Base-by-base conservation (phyloP, 2,113 vertebrate species). In the Aegypius monachus region DNA sequence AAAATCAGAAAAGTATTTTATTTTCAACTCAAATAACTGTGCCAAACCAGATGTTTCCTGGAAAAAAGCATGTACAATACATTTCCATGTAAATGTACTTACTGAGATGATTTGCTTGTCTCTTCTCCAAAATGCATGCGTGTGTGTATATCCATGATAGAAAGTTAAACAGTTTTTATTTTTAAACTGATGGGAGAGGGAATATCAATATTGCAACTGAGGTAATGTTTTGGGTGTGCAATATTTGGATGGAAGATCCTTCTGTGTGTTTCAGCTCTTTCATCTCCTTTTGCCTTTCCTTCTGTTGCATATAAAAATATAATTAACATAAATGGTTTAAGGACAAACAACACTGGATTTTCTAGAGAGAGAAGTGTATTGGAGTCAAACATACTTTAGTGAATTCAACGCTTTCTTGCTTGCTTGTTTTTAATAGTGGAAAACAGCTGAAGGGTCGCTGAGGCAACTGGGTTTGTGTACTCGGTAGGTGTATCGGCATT, bases 221-320 rank as follows among this genome's bases (percentile, higher is more conserved):
- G 47, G 31, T 81, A 11, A 21, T 55, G 17, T 50, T 81, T 74
- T 79, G 56, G 7, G 3, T 71, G 29, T 67, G 19, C 2, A 3
- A 5, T 63, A 1, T 4, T 4, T 0, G 0, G 13, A 58, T n/a
- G 29, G 45, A 66, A 74, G n/a, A 71, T 50, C 6, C 32, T 91
- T 52, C 13, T 38, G 13, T 67, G 34, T 43, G 26, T 77, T 85
- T 83, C 36, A 11, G 63, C 25, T 42, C 48, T 89, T 93, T 58
- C 19, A 5, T 63, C 82, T 75, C 9, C 7, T 72, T 87, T 90
- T 85, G 9, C 19, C 31, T 68, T 87, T 67, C n/a, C 8, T 91
- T 61, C 36, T 78, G 1, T 88, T 78, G 11, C 50, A 3, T 58
- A 26, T 67, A 63, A 55, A 81, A 84, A 48, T 61, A 20, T 4